Evolutionary conservation across 2,888 invertebrate species (phyloP).

Genomic region (Dinocampus coccinellae): DNA sequence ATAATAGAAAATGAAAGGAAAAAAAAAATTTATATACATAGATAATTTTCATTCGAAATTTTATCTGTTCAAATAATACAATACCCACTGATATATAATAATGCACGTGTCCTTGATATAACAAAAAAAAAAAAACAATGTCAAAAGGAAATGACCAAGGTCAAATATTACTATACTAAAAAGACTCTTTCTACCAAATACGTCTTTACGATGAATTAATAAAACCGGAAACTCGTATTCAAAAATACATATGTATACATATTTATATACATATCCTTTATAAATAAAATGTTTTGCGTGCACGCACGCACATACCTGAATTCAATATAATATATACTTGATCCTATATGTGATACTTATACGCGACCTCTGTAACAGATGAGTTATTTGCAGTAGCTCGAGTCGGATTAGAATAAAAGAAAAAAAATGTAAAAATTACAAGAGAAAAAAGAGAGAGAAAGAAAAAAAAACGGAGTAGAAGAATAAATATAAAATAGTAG

Average conservation of each 20-base stretch:
- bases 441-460: not conserved
- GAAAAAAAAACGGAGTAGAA: not conserved
- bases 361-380: not conserved
- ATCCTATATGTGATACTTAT: not conserved
- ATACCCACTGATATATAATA: no score
- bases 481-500: not conserved
- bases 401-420: not conserved
- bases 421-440: not conserved
- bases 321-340: slow-evolving; percentile 9
- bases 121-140: not conserved
- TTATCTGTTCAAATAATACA: no score
- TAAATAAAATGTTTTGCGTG: slow-evolving; percentile 1
- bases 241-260: not conserved
- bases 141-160: not conserved
- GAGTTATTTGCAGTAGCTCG: not conserved
- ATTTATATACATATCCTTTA: not conserved
- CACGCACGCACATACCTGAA: not conserved
- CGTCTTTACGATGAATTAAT: not conserved
- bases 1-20: no score
- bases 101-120: not conserved
- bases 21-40: no score
- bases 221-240: not conserved
- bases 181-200: not conserved
- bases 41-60: no score
- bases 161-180: not conserved